These are phyloP conservation scores for Malachius bipustulatus DNA, from an alignment of 2,888 invertebrate species.

Conservation along the genomic window DNA sequence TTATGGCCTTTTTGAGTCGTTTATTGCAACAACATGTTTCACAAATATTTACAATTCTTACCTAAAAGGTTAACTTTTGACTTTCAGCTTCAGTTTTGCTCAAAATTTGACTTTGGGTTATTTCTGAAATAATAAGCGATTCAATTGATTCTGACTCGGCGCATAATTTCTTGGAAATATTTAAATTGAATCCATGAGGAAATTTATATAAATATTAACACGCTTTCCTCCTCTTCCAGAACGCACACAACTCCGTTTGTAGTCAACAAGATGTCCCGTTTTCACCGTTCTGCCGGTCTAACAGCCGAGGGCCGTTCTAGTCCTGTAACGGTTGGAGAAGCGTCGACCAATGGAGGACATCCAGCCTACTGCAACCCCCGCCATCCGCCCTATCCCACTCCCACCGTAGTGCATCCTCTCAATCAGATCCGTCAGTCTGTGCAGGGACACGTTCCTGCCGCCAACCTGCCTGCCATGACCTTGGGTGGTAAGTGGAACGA, in stretches of 20 bases:
- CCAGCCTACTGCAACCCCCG: slow-evolving; percentile 81
- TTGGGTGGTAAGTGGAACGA: slow-evolving; percentile 37
- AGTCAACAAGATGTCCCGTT: slow-evolving; percentile 82
- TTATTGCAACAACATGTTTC: too few relatives aligned
- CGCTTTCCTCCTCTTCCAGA: too few relatives aligned
- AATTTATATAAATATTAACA: too few relatives aligned
- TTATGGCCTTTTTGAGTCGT: too few relatives aligned
- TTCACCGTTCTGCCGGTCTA: slow-evolving; percentile 92
- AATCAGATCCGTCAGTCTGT: slow-evolving; percentile 72
- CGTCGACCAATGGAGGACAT: slow-evolving; percentile 37
- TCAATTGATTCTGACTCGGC: too few relatives aligned
- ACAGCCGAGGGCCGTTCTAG: slow-evolving; percentile 57
- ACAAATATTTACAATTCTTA: too few relatives aligned
- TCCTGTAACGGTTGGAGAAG: slow-evolving; percentile 44
- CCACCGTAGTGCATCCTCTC: slow-evolving; percentile 65
- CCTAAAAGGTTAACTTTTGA: too few relatives aligned
- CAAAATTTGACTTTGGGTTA: too few relatives aligned
- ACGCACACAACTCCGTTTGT: slow-evolving; percentile 92
- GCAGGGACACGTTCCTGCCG: slow-evolving; percentile 40
- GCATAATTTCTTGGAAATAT: too few relatives aligned
- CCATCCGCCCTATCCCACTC: slow-evolving; percentile 82
- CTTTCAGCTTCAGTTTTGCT: too few relatives aligned
- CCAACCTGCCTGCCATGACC: slow-evolving; percentile 39
- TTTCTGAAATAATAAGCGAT: too few relatives aligned
- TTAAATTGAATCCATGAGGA: too few relatives aligned